A percentile compares a stretch with the other conserved stretches of the same genome.
These are phyloP conservation scores for Watsonalla cultraria DNA, from an alignment of 2,888 invertebrate species.

Conservation along the genomic window DNA sequence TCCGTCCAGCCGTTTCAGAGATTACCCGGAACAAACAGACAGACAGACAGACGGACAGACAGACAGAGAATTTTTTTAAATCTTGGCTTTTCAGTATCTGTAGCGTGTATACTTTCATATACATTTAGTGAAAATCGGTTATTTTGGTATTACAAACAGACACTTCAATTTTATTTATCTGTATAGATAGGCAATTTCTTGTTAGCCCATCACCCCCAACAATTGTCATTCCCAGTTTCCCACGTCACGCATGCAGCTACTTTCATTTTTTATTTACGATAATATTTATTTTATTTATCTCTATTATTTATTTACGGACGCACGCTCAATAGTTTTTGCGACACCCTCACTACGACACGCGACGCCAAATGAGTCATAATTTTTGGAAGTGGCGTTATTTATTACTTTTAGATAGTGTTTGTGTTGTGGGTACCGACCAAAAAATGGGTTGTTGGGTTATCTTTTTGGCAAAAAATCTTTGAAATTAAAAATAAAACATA, in stretches of 20 bases:
- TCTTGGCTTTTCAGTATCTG: no score
- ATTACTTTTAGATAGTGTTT: not conserved
- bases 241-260: constrained; percentile 31
- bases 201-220: constrained; percentile 21
- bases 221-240: constrained; percentile 39
- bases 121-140: no score
- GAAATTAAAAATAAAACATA: no score
- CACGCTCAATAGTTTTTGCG: constrained; percentile 27
- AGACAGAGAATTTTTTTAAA: no score
- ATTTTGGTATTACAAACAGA: no score
- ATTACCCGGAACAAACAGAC: no score
- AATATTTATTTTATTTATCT: constrained; percentile 48
- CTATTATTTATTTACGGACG: constrained; percentile 23
- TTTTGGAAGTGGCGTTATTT: constrained; percentile 16
- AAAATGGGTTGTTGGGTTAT: not conserved
- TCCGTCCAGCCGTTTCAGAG: no score
- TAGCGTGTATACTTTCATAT: no score
- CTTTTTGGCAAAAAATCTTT: no score
- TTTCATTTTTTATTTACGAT: constrained; percentile 40
- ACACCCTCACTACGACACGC: constrained; percentile 32
- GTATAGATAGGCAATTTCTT: no score
- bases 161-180: no score
- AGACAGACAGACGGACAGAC: no score
- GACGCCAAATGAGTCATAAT: constrained; percentile 25
- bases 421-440: not conserved